Conservation (phyloP, 2,113 vertebrate species). For the Origma solitaria region DNA sequence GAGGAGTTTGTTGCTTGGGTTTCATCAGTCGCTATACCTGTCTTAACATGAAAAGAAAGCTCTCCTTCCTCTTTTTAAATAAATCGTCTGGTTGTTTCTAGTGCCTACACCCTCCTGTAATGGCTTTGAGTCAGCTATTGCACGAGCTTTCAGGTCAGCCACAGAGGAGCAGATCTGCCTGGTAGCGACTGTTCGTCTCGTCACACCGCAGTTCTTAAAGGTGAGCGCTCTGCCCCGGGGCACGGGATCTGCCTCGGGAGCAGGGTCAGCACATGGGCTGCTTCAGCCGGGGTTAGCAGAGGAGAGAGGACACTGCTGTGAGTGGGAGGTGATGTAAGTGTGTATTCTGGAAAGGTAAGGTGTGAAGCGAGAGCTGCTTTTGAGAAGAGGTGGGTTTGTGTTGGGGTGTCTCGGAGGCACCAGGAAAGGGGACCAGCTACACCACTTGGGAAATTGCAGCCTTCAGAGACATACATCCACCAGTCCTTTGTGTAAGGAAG, state of each 20-base stretch:
- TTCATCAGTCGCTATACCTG: not conserved
- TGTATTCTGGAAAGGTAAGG: not conserved
- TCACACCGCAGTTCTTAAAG: constrained; percentile 81
- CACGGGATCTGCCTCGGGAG: not conserved
- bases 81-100: constrained; percentile 60
- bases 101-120: constrained; percentile 86
- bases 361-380: rapidly evolving
- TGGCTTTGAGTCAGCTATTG: constrained; percentile 76
- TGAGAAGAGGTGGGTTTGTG: not conserved
- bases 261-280: not conserved
- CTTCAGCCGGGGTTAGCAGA: not conserved
- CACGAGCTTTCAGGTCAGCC: constrained; percentile 78
- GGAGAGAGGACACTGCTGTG: rapidly evolving
- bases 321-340: rapidly evolving
- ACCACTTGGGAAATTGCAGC: not conserved
- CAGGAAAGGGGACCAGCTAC: not conserved
- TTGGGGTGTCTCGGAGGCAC: rapidly evolving
- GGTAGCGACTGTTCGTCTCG: constrained; percentile 85
- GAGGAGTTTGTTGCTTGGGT: not conserved
- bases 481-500: not conserved
- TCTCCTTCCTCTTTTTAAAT: constrained; percentile 21
- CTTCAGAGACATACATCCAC: not conserved
- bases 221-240: constrained; percentile 64
- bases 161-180: constrained; percentile 88
- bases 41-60: not conserved